phyloP scores from a whole-genome alignment of 2,888 invertebrate species.

The Frankliniella fusca region DNA sequence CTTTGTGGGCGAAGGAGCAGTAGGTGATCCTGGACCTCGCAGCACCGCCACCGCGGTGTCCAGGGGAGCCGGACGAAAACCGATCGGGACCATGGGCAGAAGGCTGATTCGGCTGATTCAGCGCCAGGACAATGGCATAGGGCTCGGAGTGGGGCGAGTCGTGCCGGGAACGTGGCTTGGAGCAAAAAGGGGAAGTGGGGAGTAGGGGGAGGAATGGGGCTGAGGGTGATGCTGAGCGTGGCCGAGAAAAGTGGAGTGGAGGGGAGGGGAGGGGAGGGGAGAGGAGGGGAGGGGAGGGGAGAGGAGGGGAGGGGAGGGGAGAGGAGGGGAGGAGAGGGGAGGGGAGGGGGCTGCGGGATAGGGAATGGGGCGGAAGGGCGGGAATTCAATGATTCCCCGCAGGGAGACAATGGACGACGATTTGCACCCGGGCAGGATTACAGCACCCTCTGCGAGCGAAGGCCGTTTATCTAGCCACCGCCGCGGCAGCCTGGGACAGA shows the following conservation, averaged over 20 bases:
- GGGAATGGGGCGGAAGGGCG: constrained; percentile 7
- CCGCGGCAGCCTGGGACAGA: not conserved
- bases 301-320: not conserved
- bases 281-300: not conserved
- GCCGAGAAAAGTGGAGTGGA: not conserved
- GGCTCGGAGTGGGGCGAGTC: not conserved
- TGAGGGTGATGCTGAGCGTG: not conserved
- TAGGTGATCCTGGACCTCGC: no score
- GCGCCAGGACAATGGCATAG: not conserved
- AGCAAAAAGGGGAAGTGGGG: not conserved
- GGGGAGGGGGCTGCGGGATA: constrained; percentile 36
- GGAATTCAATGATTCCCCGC: constrained; percentile 25
- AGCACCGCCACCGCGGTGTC: no score
- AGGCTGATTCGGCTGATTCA: not conserved
- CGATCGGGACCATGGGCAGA: constrained; percentile 15
- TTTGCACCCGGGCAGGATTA: not conserved
- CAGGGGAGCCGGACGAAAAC: no score
- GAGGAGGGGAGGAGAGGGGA: not conserved
- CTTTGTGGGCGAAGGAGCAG: no score
- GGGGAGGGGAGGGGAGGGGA: not conserved
- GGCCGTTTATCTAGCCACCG: not conserved
- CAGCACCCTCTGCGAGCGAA: not conserved
- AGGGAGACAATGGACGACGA: not conserved
- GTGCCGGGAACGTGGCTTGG: not conserved
- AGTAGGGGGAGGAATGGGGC: not conserved